Percentiles rank a stretch among this genome's conserved stretches.
Evolutionary conservation across 2,797 vertebrate genomes (phyloP).

Genomic region (Onychomys torridus): DNA sequence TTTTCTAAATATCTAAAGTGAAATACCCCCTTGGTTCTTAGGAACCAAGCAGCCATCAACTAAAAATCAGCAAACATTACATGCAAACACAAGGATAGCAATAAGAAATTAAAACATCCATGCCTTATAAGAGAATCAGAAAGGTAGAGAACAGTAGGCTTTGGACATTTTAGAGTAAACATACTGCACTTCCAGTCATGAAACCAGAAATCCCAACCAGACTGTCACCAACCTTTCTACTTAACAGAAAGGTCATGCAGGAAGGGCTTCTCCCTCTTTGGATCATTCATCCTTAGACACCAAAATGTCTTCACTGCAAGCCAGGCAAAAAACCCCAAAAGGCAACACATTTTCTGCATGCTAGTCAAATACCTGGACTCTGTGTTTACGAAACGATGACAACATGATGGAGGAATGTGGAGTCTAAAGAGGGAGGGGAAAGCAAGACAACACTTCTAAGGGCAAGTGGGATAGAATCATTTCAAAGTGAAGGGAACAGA

Average conservation of each 20-base stretch:
- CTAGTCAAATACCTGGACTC: slow-evolving; percentile 93
- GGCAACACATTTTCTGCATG: slow-evolving; percentile 84
- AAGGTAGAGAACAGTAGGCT: slow-evolving; percentile 64
- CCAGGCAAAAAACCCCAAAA: slow-evolving; percentile 81
- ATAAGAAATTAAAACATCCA: slow-evolving; percentile 81
- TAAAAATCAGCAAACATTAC: slow-evolving; percentile 74
- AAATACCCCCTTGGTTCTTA: slow-evolving; percentile 73
- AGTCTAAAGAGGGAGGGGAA: slow-evolving; percentile 87
- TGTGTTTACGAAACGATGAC: slow-evolving; percentile 94
- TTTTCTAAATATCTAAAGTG: slow-evolving; percentile 49
- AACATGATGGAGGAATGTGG: slow-evolving; percentile 90
- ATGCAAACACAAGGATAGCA: slow-evolving; percentile 76
- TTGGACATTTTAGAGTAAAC: slow-evolving; percentile 71
- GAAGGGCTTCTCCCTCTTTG: background rate
- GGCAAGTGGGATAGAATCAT: slow-evolving; percentile 55
- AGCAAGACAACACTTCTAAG: slow-evolving; percentile 85
- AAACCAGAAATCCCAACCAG: slow-evolving; percentile 59
- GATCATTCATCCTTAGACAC: slow-evolving; percentile 72
- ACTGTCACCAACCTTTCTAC: slow-evolving; percentile 40
- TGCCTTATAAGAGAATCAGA: slow-evolving; percentile 79
- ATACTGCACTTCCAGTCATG: slow-evolving; percentile 51
- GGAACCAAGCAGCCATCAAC: slow-evolving; percentile 74
- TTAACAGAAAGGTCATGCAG: slow-evolving; percentile 73
- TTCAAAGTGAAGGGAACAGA: slow-evolving; percentile 51
- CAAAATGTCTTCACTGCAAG: slow-evolving; percentile 81